Evolutionary conservation across 2,888 invertebrate genomes (phyloP).

Genomic region (Hylaea fasciaria): DNA sequence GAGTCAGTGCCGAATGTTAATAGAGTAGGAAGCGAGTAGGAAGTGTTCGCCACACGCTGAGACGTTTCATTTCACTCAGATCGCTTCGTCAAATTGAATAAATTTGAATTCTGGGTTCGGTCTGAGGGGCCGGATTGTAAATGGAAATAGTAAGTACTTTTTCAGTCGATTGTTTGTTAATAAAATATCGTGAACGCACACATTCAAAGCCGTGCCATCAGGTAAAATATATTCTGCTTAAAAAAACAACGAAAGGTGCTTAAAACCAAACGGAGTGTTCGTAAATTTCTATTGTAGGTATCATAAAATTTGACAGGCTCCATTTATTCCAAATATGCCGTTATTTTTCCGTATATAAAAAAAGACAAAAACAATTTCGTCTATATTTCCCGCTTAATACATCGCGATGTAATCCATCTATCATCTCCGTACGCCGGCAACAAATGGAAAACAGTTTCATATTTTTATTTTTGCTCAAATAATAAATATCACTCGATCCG

Average conservation of each 20-base stretch:
- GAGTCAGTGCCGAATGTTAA: constrained; percentile 49
- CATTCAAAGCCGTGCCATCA: background rate
- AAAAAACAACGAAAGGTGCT: background rate
- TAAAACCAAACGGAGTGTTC: background rate
- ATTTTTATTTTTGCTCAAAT: constrained; percentile 40
- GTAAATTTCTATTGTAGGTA: background rate
- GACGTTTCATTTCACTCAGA: constrained; percentile 76
- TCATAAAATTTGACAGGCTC: constrained; percentile 13
- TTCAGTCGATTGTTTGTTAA: constrained; percentile 29
- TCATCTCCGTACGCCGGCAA: constrained; percentile 35
- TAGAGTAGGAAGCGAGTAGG: constrained; percentile 47
- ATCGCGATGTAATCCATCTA: constrained; percentile 41
- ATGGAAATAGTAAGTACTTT: constrained; percentile 33
- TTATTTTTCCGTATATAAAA: constrained; percentile 26
- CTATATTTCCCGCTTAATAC: constrained; percentile 34
- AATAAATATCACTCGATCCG: constrained; percentile 47
- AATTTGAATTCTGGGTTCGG: constrained; percentile 74
- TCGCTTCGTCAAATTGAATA: constrained; percentile 76
- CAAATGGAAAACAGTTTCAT: constrained; percentile 41
- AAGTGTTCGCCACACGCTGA: constrained; percentile 56
- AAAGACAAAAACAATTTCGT: constrained; percentile 34
- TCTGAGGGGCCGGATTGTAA: constrained; percentile 41
- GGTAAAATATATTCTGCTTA: background rate
- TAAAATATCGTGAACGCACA: background rate
- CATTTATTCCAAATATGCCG: constrained; percentile 21